Percentiles rank a stretch among this genome's conserved stretches.
These are phyloP conservation scores for Drosophila parabipectinata DNA, from an alignment of 1,140 invertebrate genomes.

Conservation along the genomic window DNA sequence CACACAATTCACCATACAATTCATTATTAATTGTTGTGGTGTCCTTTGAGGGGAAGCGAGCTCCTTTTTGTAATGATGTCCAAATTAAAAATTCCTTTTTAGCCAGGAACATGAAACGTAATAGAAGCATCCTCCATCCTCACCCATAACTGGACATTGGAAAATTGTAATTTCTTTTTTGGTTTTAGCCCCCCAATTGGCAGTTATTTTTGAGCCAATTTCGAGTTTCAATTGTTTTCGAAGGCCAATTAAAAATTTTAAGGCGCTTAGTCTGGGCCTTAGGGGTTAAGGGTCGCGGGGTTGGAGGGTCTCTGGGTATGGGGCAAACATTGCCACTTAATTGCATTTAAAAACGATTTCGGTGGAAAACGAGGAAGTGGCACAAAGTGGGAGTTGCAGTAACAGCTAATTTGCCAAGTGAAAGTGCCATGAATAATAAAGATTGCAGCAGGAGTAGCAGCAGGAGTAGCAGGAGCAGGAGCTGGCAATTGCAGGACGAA, in stretches of 20 bases:
- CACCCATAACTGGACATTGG: neutral
- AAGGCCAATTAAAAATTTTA: slow-evolving; percentile 78
- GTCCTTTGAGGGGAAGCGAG: neutral
- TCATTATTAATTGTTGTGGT: slow-evolving; percentile 79
- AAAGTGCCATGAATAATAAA: slow-evolving; percentile 79
- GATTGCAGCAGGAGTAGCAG: slow-evolving; percentile 14
- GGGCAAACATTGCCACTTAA: slow-evolving; percentile 72
- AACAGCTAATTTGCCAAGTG: slow-evolving; percentile 78
- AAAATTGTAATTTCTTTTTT: slow-evolving; percentile 19
- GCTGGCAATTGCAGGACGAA: slow-evolving; percentile 5
- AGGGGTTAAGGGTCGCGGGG: neutral
- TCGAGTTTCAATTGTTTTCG: slow-evolving; percentile 65
- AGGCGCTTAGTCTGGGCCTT: slow-evolving; percentile 35
- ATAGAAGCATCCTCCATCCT: neutral
- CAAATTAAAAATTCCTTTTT: slow-evolving; percentile 75
- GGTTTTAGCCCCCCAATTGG: slow-evolving; percentile 24
- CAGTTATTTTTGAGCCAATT: slow-evolving; percentile 45
- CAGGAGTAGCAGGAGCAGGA: neutral
- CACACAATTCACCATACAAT: slow-evolving; percentile 79
- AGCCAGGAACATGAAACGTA: neutral
- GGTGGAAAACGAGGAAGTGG: slow-evolving; percentile 1
- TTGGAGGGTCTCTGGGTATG: neutral
- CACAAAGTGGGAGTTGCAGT: slow-evolving; percentile 44
- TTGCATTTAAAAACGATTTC: slow-evolving; percentile 77
- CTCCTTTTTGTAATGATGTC: slow-evolving; percentile 54